phyloP scores from a whole-genome alignment of 2,797 vertebrate genomes.

The Tapera naevia region DNA sequence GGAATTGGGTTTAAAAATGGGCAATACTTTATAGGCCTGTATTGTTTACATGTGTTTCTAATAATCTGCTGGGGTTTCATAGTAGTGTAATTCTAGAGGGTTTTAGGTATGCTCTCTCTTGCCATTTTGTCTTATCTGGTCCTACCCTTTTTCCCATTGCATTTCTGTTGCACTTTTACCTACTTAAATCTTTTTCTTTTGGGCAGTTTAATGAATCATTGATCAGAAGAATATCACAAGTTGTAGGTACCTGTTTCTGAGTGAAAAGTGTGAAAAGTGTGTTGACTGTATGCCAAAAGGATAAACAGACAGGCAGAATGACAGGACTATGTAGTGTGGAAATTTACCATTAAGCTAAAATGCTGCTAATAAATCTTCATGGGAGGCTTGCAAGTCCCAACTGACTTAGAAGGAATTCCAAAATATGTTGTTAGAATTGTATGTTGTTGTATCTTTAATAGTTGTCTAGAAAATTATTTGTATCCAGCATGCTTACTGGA shows the following conservation, averaged over 20 bases:
- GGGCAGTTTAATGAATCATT: not conserved
- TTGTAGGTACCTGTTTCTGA: not conserved
- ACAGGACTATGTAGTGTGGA: not conserved
- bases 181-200: not conserved
- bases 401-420: not conserved
- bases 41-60: not conserved
- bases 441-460: not conserved
- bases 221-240: not conserved
- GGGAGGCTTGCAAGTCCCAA: not conserved
- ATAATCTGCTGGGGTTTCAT: not conserved
- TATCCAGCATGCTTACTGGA: not conserved
- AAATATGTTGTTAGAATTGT: not conserved
- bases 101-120: not conserved
- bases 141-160: not conserved
- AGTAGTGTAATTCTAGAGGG: not conserved
- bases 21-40: not conserved
- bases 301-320: not conserved
- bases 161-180: not conserved
- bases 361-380: not conserved
- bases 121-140: not conserved
- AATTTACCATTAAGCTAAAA: not conserved
- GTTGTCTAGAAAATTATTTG: not conserved
- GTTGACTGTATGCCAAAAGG: not conserved
- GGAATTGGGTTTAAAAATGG: not conserved
- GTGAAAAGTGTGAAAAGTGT: not conserved